A percentile compares a stretch with the other conserved stretches of the same genome.
These are phyloP conservation scores for Pygoscelis adeliae DNA, from an alignment of 2,113 vertebrate species.

Conservation along the genomic window DNA sequence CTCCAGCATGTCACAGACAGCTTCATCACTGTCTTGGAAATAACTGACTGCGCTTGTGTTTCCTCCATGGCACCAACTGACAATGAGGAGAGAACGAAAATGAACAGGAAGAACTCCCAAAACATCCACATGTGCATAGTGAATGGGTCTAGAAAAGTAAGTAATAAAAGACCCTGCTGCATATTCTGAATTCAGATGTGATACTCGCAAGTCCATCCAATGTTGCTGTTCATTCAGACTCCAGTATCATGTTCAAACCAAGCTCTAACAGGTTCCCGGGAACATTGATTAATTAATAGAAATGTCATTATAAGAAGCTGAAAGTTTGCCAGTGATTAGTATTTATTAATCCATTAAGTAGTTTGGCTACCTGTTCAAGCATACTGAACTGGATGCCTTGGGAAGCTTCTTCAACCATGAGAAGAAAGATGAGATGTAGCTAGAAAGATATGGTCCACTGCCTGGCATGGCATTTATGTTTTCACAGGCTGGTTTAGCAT, in stretches of 20 bases:
- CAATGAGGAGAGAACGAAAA: not conserved
- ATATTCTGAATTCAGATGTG: not conserved
- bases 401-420: not conserved
- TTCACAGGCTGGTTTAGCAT: not conserved
- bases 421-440: not conserved
- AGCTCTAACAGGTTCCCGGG: not conserved
- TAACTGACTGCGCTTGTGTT: slow-evolving; percentile 12
- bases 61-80: not conserved
- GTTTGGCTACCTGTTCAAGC: not conserved
- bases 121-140: not conserved
- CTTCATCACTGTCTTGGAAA: slow-evolving; percentile 61
- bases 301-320: not conserved
- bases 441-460: not conserved
- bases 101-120: slow-evolving; percentile 62
- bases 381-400: not conserved
- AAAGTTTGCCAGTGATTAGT: not conserved
- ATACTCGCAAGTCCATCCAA: not conserved
- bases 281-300: not conserved
- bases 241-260: not conserved
- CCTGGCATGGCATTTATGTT: not conserved
- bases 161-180: not conserved
- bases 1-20: slow-evolving; percentile 49
- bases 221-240: not conserved
- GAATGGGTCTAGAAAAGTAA: not conserved
- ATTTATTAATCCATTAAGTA: not conserved